Base-by-base conservation (phyloP, 2,888 invertebrate genomes). In the Lasioglossum villosulum region DNA sequence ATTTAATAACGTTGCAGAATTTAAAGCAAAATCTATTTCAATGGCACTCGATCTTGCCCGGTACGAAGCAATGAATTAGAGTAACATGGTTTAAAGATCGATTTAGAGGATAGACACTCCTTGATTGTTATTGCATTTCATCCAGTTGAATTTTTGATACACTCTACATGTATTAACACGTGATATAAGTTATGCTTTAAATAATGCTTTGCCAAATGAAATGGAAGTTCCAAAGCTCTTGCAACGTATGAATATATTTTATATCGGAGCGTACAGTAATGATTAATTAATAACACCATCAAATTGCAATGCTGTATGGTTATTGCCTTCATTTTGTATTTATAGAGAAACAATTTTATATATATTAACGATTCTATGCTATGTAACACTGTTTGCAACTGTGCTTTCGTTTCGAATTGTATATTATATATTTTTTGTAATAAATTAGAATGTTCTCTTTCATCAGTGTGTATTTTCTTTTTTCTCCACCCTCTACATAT, bases 161-260 rank as follows among this genome's bases (percentile, higher is more conserved):
- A 85, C 19, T 19, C 19, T 8, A 27, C 59, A 77, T 78, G 63
- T 79, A 83, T 79, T 48, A 39, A 80, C 56, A 45, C 66, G 74
- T 81, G 80, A 71, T 80, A 74, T 76, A 75, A 52, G 56, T 84
- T 89, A 80, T 88, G 80, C 82, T 85, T 86, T 82, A 86, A 84
- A 70, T 39, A 16, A 56, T 76, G 86, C 89, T 89, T 86, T 14
- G 34, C 37, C 12, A 45, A 48, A 68, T 30, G 63, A 19, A 27
- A 30, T 63, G 63, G 30, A 16, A 30, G 63, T 6, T 72, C 19
- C 23, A 75, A 82, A 80, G 52, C 72, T 63, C 39, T 66, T 70
- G 80, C 79, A 74, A 80, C 82, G 80, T 90, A 89, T 85, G 86
- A 88, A 86, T 88, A 89, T 90, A 89, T 86, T 88, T 88, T 89